Evolutionary conservation across 1,140 invertebrate species (phyloP).

Genomic region (Gryllus bimaculatus): DNA sequence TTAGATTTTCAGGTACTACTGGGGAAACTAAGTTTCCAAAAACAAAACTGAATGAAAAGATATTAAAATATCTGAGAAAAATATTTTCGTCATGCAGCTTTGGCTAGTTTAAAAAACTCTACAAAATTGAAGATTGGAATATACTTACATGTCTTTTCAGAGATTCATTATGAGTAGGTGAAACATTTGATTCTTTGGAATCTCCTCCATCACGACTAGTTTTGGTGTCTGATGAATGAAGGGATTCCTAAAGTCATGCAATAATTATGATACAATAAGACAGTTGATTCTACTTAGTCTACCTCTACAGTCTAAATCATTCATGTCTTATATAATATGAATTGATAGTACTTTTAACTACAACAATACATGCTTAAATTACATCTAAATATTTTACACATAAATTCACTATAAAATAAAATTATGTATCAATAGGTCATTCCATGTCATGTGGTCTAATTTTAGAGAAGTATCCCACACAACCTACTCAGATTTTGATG

Average conservation of each 20-base stretch:
- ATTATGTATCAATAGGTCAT: no score
- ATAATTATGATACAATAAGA: not conserved
- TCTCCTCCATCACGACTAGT: slow-evolving; percentile 25
- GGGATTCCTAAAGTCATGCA: slow-evolving; percentile 14
- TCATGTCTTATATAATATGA: not conserved
- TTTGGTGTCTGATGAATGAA: slow-evolving; percentile 18
- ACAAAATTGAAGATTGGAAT: not conserved
- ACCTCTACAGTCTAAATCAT: no score
- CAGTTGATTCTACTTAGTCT: no score
- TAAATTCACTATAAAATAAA: no score
- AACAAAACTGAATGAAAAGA: not conserved
- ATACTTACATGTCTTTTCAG: slow-evolving; percentile 17
- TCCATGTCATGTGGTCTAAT: no score
- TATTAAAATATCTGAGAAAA: not conserved
- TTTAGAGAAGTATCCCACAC: no score
- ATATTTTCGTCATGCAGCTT: not conserved
- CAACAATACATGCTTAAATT: not conserved
- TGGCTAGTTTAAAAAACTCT: not conserved
- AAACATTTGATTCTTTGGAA: slow-evolving; percentile 12
- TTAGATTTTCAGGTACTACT: no score
- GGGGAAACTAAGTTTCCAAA: not conserved
- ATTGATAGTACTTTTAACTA: not conserved
- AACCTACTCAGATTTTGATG: no score
- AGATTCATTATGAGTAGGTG: slow-evolving; percentile 20
- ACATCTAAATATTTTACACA: no score